Percentiles rank a stretch among this genome's conserved stretches.
phyloP scores from a whole-genome alignment of 2,113 vertebrate genomes.

The Protobothrops mucrosquamatus region DNA sequence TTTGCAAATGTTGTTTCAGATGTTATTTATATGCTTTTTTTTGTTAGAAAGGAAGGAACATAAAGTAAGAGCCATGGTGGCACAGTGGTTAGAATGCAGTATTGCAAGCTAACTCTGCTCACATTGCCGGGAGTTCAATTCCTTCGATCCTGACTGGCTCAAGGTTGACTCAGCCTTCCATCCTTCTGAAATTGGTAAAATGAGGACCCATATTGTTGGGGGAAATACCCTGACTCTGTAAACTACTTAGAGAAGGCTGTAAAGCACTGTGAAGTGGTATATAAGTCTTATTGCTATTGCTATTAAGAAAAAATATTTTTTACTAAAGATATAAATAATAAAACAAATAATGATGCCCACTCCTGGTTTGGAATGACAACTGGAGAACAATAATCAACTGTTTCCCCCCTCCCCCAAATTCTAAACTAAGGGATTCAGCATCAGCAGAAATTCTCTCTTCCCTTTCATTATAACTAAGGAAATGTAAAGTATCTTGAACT shows the following conservation, averaged over 20 bases:
- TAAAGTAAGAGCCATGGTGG: neutral
- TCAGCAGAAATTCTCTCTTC: neutral
- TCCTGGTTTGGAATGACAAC: neutral
- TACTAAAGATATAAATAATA: neutral
- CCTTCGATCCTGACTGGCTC: neutral
- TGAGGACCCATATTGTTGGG: neutral
- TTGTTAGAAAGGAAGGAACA: neutral
- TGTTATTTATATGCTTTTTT: neutral
- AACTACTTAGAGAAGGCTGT: neutral
- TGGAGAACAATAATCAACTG: neutral
- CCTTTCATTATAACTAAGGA: neutral
- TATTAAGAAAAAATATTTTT: neutral
- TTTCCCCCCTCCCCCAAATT: neutral
- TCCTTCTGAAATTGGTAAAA: neutral
- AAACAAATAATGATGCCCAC: neutral
- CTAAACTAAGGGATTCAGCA: neutral
- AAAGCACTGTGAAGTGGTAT: neutral
- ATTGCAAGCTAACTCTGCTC: neutral
- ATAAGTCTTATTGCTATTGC: neutral
- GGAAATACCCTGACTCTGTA: neutral
- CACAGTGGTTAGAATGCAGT: neutral
- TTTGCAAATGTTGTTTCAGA: neutral
- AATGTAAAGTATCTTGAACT: neutral
- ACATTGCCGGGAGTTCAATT: neutral
- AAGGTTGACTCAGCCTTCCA: neutral